phyloP scores from a whole-genome alignment of 2,888 invertebrate genomes.

The Aelia acuminata region DNA sequence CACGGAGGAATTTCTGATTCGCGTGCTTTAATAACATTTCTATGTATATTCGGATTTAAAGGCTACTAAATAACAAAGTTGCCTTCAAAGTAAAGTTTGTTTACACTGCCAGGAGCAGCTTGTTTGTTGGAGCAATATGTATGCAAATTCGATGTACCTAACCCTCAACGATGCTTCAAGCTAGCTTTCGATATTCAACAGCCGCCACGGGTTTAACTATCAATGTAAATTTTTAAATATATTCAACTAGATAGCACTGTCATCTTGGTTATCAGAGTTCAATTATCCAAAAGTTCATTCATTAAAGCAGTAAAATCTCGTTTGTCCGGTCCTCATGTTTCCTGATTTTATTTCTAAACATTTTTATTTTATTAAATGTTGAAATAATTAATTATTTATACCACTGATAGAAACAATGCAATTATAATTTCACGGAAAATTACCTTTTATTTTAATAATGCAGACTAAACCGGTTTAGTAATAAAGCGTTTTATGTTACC shows the following conservation, averaged over 20 bases:
- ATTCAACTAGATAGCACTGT: background rate
- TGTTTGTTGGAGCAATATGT: background rate
- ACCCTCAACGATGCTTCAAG: background rate
- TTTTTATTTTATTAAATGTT: too few species aligned
- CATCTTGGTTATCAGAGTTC: background rate
- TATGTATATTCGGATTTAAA: slow-evolving; percentile 34
- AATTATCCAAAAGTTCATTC: too few species aligned
- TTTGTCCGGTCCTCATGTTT: too few species aligned
- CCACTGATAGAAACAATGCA: too few species aligned
- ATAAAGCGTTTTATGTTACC: too few species aligned
- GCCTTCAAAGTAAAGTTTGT: slow-evolving; percentile 4
- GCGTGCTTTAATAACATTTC: background rate
- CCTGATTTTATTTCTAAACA: too few species aligned
- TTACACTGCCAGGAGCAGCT: background rate
- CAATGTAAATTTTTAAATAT: background rate
- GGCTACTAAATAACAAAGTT: background rate
- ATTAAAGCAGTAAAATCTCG: too few species aligned
- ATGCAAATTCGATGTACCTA: background rate
- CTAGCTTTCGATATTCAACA: background rate
- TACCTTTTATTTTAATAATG: too few species aligned
- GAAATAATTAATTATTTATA: too few species aligned
- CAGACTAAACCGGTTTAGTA: too few species aligned
- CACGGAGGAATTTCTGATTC: background rate
- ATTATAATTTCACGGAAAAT: too few species aligned
- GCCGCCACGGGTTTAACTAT: background rate